phyloP scores from a whole-genome alignment of 2,888 invertebrate genomes.

The Pseudococcus longispinus region DNA sequence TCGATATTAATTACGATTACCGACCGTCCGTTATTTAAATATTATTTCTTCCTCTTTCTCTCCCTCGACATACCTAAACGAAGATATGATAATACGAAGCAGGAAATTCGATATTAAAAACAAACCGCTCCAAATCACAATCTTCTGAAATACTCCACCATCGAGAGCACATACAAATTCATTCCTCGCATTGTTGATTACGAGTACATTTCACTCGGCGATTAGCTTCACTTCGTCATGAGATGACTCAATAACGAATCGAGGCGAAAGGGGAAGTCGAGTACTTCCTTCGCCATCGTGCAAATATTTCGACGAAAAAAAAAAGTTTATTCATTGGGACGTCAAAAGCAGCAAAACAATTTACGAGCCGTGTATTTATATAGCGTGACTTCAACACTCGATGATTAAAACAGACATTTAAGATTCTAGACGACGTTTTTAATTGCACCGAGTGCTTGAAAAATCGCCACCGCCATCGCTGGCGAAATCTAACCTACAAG shows the following conservation, averaged over 20 bases:
- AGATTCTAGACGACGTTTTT: conserved; percentile 17
- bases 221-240: neutral
- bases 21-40: neutral
- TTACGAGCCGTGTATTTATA: neutral
- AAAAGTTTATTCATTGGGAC: neutral
- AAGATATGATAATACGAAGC: neutral
- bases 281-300: neutral
- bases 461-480: neutral
- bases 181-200: no score
- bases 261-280: neutral
- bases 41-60: neutral
- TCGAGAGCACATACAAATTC: no score
- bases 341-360: conserved; percentile 9
- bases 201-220: neutral
- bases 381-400: neutral
- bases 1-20: neutral
- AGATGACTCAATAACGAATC: neutral
- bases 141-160: no score
- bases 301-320: neutral
- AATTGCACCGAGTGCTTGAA: conserved; percentile 23
- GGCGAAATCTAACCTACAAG: neutral
- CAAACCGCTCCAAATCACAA: neutral
- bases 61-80: neutral
- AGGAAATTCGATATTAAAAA: neutral
- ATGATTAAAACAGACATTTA: conserved; percentile 37